Evolutionary conservation across 2,113 vertebrate genomes (phyloP), one percentile per base, ranked within the genome.

Genomic region (Thermophis baileyi): DNA sequence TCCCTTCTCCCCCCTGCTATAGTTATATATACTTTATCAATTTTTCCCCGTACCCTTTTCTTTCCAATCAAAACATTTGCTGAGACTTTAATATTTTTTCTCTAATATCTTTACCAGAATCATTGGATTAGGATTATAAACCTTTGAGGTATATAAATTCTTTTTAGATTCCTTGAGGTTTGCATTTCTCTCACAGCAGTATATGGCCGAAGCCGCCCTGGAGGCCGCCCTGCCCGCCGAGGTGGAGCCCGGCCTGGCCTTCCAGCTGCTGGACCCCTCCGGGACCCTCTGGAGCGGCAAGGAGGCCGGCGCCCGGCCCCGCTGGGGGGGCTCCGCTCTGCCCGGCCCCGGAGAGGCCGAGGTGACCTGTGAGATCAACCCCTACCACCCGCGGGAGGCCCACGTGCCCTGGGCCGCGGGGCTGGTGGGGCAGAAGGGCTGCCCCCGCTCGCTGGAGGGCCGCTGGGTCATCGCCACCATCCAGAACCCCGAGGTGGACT

Each of bases 331-430:
- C 44, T 44, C 85, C 9, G 92, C 20, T 87, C 92, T 12, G 16
- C 94, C 95, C 89, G 95, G 95, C 0, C 7, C 22, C 11, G 85
- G 4, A 25, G 50, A 51, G 46, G 97, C 94, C 96, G 30, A 74
- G 30, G 97, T 98, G 0, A 95, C 95, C 89, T 99, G 98, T 94
- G 98, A 99, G 96, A 94, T 99, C 74, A 98, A 97, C 95, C 95
- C 95, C 51, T 98, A 98, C 94, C 46, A 95, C 54, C 98, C 98
- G 0, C 97, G 98, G 35, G 98, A 97, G 1, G 97, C 98, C 60
- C 85, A 92, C 6, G 96, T 98, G 6, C 91, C 91, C 3, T 99
- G 98, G 98, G 96, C 97, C 0, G 89, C 94, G 0, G 89, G 97
- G 0, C 98, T 99, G 93, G 97, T 97, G 5, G 95, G 96, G 0